Evolutionary conservation across 2,797 vertebrate species (phyloP).

Genomic region (Poecilia gillii): DNA sequence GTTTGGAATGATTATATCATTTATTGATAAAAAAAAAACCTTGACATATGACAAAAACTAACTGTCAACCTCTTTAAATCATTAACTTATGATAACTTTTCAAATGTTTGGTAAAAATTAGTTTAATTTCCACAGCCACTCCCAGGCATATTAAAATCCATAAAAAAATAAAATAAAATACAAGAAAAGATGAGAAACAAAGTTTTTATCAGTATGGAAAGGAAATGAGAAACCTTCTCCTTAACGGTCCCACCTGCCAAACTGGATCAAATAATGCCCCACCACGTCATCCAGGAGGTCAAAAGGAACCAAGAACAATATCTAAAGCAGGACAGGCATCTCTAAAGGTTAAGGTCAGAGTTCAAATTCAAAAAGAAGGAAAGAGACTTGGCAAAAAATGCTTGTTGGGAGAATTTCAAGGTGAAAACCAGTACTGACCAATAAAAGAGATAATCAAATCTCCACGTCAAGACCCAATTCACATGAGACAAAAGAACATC

Average conservation of each 20-base stretch:
- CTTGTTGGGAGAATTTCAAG: background rate
- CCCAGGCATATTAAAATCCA: too few species aligned
- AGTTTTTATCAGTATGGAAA: background rate
- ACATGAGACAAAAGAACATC: background rate
- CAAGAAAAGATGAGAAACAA: background rate
- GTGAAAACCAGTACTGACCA: background rate
- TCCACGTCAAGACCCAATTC: background rate
- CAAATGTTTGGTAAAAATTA: too few species aligned
- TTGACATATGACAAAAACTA: too few species aligned
- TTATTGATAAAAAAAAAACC: too few species aligned
- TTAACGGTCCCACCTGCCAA: background rate
- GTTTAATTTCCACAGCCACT: too few species aligned
- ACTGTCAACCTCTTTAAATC: too few species aligned
- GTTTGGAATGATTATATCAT: too few species aligned
- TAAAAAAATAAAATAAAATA: too few species aligned
- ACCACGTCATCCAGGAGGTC: background rate
- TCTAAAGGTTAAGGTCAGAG: background rate
- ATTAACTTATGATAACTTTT: too few species aligned
- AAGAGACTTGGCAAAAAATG: background rate
- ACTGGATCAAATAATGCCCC: background rate
- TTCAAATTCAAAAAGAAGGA: background rate
- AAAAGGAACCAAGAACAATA: background rate
- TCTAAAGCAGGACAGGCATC: background rate
- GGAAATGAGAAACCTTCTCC: background rate
- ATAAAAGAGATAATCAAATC: background rate